These are phyloP conservation scores for Chaenocephalus aceratus DNA, from an alignment of 2,113 vertebrate genomes.

Conservation along the genomic window DNA sequence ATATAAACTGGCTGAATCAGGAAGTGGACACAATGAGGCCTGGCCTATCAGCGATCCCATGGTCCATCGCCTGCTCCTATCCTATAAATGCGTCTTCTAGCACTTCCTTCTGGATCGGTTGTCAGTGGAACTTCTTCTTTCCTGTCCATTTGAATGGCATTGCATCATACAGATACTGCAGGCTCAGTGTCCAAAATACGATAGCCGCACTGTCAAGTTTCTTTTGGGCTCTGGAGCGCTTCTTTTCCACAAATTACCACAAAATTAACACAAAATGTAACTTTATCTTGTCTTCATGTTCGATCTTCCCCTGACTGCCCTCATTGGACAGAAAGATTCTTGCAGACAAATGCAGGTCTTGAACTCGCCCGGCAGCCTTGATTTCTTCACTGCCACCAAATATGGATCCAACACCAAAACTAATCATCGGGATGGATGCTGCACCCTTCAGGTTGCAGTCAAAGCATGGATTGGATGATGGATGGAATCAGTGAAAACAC, in stretches of 20 bases:
- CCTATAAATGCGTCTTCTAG: constrained; percentile 8
- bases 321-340: constrained; percentile 2
- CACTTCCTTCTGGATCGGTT: constrained; percentile 26
- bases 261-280: constrained; percentile 17
- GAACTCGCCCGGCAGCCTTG: neutral
- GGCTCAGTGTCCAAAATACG: neutral
- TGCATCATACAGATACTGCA: neutral
- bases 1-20: constrained; percentile 33
- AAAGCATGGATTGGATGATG: constrained; percentile 38
- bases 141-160: neutral
- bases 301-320: constrained; percentile 18
- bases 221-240: neutral
- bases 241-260: neutral
- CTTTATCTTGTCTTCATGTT: constrained; percentile 29
- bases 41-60: constrained; percentile 25
- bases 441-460: constrained; percentile 29
- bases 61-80: constrained; percentile 16
- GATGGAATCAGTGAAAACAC: constrained; percentile 34
- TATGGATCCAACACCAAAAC: constrained; percentile 1
- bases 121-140: constrained; percentile 31
- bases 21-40: constrained; percentile 46
- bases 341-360: constrained; percentile 14
- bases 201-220: neutral
- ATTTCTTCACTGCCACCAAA: constrained; percentile 10
- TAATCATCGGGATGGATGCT: constrained; percentile 28